Percentiles rank a stretch among this genome's conserved stretches.
Evolutionary conservation across 2,888 invertebrate species (phyloP).

Genomic region (Masnerella sp.): DNA sequence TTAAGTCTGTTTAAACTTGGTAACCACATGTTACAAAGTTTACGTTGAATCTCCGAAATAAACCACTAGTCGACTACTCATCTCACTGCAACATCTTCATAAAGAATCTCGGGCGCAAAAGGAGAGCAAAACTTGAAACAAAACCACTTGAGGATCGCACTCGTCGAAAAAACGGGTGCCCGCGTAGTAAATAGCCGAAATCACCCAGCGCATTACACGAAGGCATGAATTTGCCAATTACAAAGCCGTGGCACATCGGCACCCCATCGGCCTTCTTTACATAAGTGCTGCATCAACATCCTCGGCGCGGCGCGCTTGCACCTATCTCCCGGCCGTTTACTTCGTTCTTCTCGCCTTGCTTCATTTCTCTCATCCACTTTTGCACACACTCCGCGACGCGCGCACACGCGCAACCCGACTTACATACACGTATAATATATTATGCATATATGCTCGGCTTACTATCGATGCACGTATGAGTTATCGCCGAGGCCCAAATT

Average conservation of each 20-base stretch:
- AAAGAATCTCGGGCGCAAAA: not conserved
- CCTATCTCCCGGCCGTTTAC: conserved; percentile 40
- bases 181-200: conserved; percentile 22
- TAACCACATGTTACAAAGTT: too few species aligned
- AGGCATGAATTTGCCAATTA: conserved; percentile 44
- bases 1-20: too few species aligned
- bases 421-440: conserved; percentile 66
- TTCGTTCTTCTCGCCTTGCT: conserved; percentile 40
- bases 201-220: conserved; percentile 19
- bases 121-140: not conserved
- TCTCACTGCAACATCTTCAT: not conserved
- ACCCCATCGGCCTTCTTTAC: conserved; percentile 44
- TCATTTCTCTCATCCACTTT: conserved; percentile 35
- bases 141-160: not conserved
- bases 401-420: conserved; percentile 9
- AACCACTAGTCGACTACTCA: too few species aligned
- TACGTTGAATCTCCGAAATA: too few species aligned
- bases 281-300: conserved; percentile 46
- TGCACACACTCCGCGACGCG: conserved; percentile 14
- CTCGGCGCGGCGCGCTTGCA: conserved; percentile 26
- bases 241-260: conserved; percentile 30
- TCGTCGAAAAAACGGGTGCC: not conserved
- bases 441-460: conserved; percentile 66
- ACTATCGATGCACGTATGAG: conserved; percentile 77
- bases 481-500: conserved; percentile 76